Conservation (phyloP, 1,140 invertebrate genomes). For the Trichoplusia ni region DNA sequence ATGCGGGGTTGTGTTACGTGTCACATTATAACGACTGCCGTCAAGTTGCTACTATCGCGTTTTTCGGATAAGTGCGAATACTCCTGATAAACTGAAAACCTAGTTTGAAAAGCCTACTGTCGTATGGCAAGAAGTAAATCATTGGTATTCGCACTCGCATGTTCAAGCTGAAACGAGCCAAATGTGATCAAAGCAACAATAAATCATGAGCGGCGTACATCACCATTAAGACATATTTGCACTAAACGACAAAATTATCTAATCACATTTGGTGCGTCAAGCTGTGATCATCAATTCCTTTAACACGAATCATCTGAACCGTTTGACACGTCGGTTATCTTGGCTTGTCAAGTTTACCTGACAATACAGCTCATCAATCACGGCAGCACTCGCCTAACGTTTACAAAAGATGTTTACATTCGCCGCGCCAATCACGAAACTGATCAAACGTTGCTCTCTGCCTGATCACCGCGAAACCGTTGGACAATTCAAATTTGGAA, state of each 20-base stretch:
- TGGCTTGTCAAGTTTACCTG: slow-evolving; percentile 60
- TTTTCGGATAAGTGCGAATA: no score
- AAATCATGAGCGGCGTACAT: no score
- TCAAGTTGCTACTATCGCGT: no score
- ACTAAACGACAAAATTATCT: neutral
- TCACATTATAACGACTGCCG: neutral
- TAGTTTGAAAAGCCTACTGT: neutral
- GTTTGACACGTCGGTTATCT: slow-evolving; percentile 66
- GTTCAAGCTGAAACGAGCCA: slow-evolving; percentile 4
- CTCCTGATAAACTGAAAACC: no score
- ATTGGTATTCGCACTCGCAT: slow-evolving; percentile 5
- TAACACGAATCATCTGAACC: slow-evolving; percentile 35
- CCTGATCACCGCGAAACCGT: neutral
- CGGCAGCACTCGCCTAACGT: slow-evolving; percentile 26
- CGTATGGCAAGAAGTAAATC: neutral
- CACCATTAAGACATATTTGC: no score
- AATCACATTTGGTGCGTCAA: slow-evolving; percentile 25
- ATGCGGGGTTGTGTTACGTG: neutral
- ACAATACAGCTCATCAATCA: slow-evolving; percentile 75
- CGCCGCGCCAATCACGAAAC: slow-evolving; percentile 32
- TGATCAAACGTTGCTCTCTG: slow-evolving; percentile 24
- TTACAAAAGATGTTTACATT: slow-evolving; percentile 67
- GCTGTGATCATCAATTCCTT: slow-evolving; percentile 54
- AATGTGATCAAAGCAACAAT: no score
- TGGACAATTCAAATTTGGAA: slow-evolving; percentile 7